phyloP scores from a whole-genome alignment of 2,888 invertebrate species.

The Cryptops parisi region DNA sequence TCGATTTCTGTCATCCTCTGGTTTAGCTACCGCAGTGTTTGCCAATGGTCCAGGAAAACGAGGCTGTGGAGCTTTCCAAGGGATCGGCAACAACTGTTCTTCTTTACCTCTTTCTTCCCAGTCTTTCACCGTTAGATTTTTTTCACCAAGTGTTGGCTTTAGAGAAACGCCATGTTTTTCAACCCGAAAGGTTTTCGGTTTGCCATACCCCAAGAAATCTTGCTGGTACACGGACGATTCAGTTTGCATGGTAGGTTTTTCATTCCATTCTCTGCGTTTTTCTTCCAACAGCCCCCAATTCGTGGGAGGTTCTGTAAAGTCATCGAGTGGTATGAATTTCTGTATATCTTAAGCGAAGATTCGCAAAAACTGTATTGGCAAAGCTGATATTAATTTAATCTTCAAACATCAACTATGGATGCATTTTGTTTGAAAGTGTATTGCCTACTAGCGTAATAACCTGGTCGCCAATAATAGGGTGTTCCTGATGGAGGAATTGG shows the following conservation, averaged over 20 bases:
- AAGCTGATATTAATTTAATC: too few relatives aligned
- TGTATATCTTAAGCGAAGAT: too few relatives aligned
- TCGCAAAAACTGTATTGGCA: too few relatives aligned
- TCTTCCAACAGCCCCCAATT: constrained; percentile 6
- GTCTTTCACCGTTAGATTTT: constrained; percentile 3
- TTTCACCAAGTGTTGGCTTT: neutral
- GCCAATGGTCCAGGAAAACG: constrained; percentile 2
- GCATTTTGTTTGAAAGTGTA: too few relatives aligned
- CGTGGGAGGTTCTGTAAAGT: constrained; percentile 2
- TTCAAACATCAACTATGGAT: too few relatives aligned
- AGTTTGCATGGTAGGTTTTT: neutral
- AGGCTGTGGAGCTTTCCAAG: constrained; percentile 1
- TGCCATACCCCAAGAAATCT: neutral
- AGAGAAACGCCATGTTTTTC: neutral
- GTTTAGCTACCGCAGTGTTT: neutral
- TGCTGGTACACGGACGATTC: neutral
- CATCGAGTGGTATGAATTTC: neutral
- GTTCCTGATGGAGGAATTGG: neutral
- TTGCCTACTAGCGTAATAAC: too few relatives aligned
- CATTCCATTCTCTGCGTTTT: constrained; percentile 5
- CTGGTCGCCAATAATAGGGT: neutral
- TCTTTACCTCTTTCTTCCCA: constrained; percentile 4
- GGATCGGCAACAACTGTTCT: neutral
- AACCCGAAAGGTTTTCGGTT: too few relatives aligned
- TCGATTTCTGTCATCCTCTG: neutral